Evolutionary conservation across 2,797 vertebrate species (phyloP).

Genomic region (Pelochelys cantorii): DNA sequence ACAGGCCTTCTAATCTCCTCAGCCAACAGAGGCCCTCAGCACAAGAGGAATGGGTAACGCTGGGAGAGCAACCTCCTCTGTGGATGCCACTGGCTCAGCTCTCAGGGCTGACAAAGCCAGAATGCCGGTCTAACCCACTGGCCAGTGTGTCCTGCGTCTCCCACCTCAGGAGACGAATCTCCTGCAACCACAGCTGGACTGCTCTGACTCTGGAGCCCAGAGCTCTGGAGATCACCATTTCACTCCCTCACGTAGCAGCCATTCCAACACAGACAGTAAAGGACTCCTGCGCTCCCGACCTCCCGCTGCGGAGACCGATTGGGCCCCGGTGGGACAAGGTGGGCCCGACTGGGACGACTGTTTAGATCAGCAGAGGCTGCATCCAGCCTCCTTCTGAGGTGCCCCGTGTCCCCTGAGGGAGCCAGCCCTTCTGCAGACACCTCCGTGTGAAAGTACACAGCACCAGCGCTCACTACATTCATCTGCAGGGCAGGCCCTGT

Average conservation of each 20-base stretch:
- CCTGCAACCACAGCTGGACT: background rate
- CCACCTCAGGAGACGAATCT: background rate
- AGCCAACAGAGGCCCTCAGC: background rate
- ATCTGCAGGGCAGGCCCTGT: background rate
- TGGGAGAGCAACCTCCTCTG: background rate
- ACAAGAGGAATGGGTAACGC: background rate
- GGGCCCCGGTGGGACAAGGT: background rate
- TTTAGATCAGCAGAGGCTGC: background rate
- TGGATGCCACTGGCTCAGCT: background rate
- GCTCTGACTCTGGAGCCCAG: background rate
- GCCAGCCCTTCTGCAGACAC: background rate
- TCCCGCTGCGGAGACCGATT: background rate
- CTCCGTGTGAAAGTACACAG: constrained; percentile 2
- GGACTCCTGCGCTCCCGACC: background rate
- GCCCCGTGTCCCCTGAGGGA: background rate
- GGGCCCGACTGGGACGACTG: background rate
- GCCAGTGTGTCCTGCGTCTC: background rate
- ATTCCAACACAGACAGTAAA: background rate
- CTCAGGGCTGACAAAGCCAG: background rate
- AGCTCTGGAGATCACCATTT: background rate
- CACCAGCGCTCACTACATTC: background rate
- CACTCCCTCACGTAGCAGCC: background rate
- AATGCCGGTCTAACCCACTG: background rate
- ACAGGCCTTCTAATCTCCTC: background rate
- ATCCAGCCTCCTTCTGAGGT: background rate